Evolutionary conservation across 2,797 vertebrate genomes (phyloP).

Genomic region (Ambastaia sidthimunki): DNA sequence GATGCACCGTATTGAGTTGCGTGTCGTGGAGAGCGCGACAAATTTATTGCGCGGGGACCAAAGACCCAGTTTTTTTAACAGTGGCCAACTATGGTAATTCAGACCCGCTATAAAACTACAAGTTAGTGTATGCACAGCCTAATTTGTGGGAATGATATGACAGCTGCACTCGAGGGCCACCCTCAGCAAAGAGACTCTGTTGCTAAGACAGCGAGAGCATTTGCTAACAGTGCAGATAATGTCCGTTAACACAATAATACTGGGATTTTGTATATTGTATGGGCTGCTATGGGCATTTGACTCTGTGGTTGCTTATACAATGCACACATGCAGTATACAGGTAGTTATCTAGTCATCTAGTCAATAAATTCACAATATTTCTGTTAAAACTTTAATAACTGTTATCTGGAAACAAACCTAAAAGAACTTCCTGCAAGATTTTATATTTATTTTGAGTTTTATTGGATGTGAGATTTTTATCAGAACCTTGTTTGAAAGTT

Average conservation of each 20-base stretch:
- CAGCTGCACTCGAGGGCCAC: conserved; percentile 16
- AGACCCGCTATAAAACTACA: conserved; percentile 21
- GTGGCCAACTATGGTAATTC: conserved; percentile 15
- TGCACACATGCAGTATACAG: not conserved
- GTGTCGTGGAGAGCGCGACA: conserved; percentile 76
- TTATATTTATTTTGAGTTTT: not conserved
- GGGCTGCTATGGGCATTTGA: not conserved
- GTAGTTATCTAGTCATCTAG: not conserved
- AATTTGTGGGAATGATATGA: conserved; percentile 33
- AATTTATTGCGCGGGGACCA: conserved; percentile 69
- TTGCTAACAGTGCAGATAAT: conserved; percentile 12
- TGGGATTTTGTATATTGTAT: conserved; percentile 11
- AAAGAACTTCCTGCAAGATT: not conserved
- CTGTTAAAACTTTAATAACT: not conserved
- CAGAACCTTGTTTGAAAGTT: too few species aligned
- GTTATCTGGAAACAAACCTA: not conserved
- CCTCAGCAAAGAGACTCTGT: not conserved
- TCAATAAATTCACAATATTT: not conserved
- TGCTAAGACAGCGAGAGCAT: conserved; percentile 13
- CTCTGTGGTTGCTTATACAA: not conserved
- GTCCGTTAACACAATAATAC: not conserved
- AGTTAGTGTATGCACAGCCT: conserved; percentile 15
- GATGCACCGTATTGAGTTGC: conserved; percentile 73
- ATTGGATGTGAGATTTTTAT: not conserved
- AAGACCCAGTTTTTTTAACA: conserved; percentile 59